Conservation (phyloP, 2,888 invertebrate genomes). For the Alsophila aescularia region DNA sequence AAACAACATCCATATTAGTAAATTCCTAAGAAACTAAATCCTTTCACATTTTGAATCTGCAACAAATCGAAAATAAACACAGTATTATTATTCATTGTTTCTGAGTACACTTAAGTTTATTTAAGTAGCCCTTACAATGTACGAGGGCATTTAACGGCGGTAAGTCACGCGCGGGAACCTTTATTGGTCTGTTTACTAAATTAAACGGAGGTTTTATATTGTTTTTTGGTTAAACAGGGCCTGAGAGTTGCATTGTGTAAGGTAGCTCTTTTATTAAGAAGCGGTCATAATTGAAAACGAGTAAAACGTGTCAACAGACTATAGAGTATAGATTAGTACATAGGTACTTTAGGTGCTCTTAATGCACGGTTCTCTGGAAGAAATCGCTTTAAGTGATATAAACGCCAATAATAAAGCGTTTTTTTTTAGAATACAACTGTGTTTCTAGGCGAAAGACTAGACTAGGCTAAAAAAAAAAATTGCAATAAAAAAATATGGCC, state of each 20-base stretch:
- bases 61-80: conserved; percentile 27
- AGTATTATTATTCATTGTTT: conserved; percentile 31
- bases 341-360: no score
- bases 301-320: no score
- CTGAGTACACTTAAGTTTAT: conserved; percentile 34
- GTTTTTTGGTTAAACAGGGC: conserved; percentile 23
- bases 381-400: no score
- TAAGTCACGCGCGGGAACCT: conserved; percentile 50
- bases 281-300: no score
- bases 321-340: no score
- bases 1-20: background rate
- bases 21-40: conserved; percentile 11
- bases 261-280: background rate
- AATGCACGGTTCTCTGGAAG: no score
- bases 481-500: no score
- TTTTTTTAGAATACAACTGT: no score
- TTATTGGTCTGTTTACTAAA: conserved; percentile 48
- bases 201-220: conserved; percentile 21
- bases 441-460: no score
- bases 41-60: conserved; percentile 14
- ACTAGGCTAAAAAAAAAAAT: no score
- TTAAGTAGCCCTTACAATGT: conserved; percentile 47
- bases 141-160: conserved; percentile 27
- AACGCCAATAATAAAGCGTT: no score
- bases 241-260: conserved; percentile 1